Base-by-base conservation (phyloP, 2,888 invertebrate genomes). In the Argyra leucocephala region DNA sequence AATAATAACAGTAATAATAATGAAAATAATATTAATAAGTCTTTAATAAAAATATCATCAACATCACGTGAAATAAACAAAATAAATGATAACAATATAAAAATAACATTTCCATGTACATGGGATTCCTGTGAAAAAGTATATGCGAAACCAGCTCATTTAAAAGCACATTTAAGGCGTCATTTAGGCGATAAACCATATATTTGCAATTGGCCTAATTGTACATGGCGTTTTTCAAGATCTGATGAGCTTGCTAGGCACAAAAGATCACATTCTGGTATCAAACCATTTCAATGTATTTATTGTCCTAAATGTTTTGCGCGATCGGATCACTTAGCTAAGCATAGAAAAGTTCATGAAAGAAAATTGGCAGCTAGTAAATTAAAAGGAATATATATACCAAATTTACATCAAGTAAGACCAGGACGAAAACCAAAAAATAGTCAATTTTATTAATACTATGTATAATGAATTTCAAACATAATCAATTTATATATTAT, bases 211-310 rank as follows among this genome's bases (percentile, higher is more conserved):
- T 89, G 89, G 88, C 82, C 85, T 4, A 91, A 89, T 60, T 96
- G 96, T 78, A 86, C 86, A 37, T 96, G 96, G 96, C 85, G 90
- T 71, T 96, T 96, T 81, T 95, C 95, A 22, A 84, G 96, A 66
- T 96, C 96, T 0, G 96, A 96, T 77, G 96, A 96, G 79, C 80
- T 96, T 69, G 93, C 95, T 2, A 84, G 96, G 22, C 96, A 96
- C 77, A 87, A 91, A 64, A 85, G 96, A 69, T 95, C 94, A n/a
- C 96, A 96, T 80, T 94, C 94, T 0, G 96, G 96, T 0, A 86
- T 94, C 68, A 96, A 96, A 78, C 96, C 96, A 0, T 96, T 96
- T 79, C 86, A 88, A 66, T 97, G 96, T 78, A 84, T 85, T 66
- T 85, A 91, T 72, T 97, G 96, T 78, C 85, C 88, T 63, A 96